Evolutionary conservation across 2,113 vertebrate species (phyloP), one percentile per base, ranked within the genome.

Genomic region (Hemibates koningsi): DNA sequence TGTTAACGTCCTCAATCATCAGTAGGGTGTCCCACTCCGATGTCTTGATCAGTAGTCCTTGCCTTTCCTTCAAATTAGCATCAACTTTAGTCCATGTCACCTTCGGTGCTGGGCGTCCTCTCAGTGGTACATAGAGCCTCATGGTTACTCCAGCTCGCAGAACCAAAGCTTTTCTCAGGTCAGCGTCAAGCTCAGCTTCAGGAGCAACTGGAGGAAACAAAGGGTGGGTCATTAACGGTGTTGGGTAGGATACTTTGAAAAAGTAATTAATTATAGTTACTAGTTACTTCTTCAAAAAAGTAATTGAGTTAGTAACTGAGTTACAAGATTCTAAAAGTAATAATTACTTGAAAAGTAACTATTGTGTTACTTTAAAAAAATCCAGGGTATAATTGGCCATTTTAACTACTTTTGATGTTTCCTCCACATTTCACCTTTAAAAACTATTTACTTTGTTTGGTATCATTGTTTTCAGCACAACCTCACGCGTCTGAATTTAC

Each of bases 171-270:
- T 99, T 99, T 81, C 99, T 98, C 32, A 99, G 93, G 41, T 99
- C 98, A 38, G 98, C 99, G 87, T 99, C 98, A 82, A 99, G 97
- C 76, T 99, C 99, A 93, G 97, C 99, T 92, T 99, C 99, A 84
- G 99, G 98, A 89, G 98, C 95, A 93, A 99, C 99, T 99, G 84
- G 43, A 88, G 81, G 3, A 38, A 21, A 83, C 10, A 79, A 6
- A 52, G 57, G 27, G 36, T 16, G 0, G 1, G 6, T 68, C 32
- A 13, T 80, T 61, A 52, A 50, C 57, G 32, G 27, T 61, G 57
- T 61, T 61, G 27, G 27, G 16, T 9, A 61, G 16, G 8, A 17
- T 61, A 29, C 56, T 57, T 57, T 57, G 13, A 57, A 57, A 57
- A 57, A 13, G 4, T 27, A 56, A 57, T 57, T 57, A 57, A 57